Conservation (phyloP, 2,113 vertebrate genomes). For the Aegotheles bennettii region DNA sequence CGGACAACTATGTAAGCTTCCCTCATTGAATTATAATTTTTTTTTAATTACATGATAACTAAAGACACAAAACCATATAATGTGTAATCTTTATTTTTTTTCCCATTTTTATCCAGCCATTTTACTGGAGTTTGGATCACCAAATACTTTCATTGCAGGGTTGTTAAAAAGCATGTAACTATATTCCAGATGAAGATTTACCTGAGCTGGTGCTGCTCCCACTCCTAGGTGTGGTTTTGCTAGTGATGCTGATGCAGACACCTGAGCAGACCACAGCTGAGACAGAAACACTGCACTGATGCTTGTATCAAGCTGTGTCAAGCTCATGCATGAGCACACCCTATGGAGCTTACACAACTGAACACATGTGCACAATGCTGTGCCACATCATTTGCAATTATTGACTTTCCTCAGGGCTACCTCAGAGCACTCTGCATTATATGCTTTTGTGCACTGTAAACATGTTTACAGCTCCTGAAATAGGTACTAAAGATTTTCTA, state of each 20-base stretch:
- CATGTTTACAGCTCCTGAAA: not conserved
- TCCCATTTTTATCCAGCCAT: not conserved
- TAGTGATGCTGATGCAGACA: not conserved
- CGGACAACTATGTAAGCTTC: not conserved
- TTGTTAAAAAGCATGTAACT: not conserved
- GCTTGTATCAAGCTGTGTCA: not conserved
- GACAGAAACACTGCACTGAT: not conserved
- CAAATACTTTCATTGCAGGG: not conserved
- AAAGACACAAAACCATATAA: not conserved
- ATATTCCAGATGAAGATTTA: not conserved
- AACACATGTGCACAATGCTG: not conserved
- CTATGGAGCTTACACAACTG: not conserved
- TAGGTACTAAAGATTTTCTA: not conserved
- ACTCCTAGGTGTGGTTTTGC: not conserved
- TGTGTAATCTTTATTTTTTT: not conserved
- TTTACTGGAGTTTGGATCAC: not conserved
- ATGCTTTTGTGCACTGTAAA: not conserved
- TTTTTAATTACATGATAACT: not conserved
- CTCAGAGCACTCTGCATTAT: not conserved
- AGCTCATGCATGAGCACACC: accelerated
- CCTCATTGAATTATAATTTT: not conserved
- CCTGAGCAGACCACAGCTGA: not conserved
- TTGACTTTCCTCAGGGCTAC: not conserved
- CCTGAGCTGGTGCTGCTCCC: not conserved
- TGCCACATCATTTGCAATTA: not conserved